phyloP scores from a whole-genome alignment of 2,888 invertebrate species.

The Zhuqinia jingwanae region DNA sequence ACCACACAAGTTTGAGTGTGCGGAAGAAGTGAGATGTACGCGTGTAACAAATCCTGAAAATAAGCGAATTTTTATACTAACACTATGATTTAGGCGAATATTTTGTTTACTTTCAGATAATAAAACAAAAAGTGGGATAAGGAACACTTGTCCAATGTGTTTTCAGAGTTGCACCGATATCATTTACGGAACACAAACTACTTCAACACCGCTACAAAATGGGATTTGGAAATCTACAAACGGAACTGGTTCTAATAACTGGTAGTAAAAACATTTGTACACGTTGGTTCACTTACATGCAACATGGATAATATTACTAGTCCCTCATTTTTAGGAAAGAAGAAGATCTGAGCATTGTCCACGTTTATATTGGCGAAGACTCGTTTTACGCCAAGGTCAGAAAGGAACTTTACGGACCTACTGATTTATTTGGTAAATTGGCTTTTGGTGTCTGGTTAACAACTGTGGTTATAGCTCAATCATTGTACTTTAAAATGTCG shows the following conservation, averaged over 20 bases:
- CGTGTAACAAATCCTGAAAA: too few relatives aligned
- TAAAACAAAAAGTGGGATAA: slow-evolving; percentile 57
- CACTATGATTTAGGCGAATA: neutral
- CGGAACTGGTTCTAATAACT: slow-evolving; percentile 8
- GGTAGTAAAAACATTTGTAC: slow-evolving; percentile 31
- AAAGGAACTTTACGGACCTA: slow-evolving; percentile 74
- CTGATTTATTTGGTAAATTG: slow-evolving; percentile 76
- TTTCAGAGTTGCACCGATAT: slow-evolving; percentile 71
- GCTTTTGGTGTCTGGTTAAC: too few relatives aligned
- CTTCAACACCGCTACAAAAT: slow-evolving; percentile 47
- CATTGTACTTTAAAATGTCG: too few relatives aligned
- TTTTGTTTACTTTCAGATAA: slow-evolving; percentile 50
- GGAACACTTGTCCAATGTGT: slow-evolving; percentile 60
- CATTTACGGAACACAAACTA: slow-evolving; percentile 60
- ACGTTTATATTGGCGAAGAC: slow-evolving; percentile 76
- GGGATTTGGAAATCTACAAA: slow-evolving; percentile 62
- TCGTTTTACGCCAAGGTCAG: slow-evolving; percentile 74
- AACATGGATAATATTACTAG: neutral
- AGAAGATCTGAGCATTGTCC: slow-evolving; percentile 75
- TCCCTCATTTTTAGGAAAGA: slow-evolving; percentile 67
- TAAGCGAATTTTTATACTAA: neutral
- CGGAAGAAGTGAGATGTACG: slow-evolving; percentile 72
- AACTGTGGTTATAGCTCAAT: neutral
- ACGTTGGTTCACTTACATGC: too few relatives aligned
- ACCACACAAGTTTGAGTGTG: slow-evolving; percentile 68